Conservation (phyloP, 2,888 invertebrate genomes). For the Parelbella ahira region DNA sequence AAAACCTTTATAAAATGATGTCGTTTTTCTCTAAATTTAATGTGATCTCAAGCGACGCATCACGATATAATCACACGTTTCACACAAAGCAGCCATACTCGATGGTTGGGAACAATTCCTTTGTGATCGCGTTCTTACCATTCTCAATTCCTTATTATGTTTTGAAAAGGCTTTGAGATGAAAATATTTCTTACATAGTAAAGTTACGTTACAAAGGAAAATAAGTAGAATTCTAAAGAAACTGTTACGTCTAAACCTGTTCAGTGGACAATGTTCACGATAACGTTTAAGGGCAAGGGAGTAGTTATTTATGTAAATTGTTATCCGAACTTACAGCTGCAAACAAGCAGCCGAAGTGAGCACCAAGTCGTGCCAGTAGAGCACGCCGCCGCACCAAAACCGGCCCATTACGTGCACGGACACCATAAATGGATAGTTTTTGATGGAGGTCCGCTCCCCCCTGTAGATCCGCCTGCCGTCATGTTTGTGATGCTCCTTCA, state of each 20-base stretch:
- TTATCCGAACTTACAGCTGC: conserved; percentile 67
- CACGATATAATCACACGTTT: conserved; percentile 14
- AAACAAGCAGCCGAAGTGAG: conserved; percentile 66
- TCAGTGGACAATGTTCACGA: too few relatives aligned
- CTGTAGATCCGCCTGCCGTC: conserved; percentile 55
- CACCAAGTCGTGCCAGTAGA: conserved; percentile 58
- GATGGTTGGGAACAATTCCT: conserved; percentile 10
- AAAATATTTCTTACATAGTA: background rate
- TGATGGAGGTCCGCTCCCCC: conserved; percentile 57
- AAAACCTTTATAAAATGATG: conserved; percentile 2
- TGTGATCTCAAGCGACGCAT: conserved; percentile 6
- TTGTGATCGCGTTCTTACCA: too few relatives aligned
- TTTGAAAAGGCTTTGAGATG: background rate
- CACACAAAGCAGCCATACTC: background rate
- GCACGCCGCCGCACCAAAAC: conserved; percentile 67
- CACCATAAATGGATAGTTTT: conserved; percentile 64
- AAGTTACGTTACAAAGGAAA: too few relatives aligned
- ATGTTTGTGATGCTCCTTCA: conserved; percentile 47
- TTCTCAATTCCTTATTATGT: too few relatives aligned
- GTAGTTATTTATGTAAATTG: too few relatives aligned
- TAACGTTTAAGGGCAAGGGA: too few relatives aligned
- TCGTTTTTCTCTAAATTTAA: conserved; percentile 9
- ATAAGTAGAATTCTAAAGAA: too few relatives aligned
- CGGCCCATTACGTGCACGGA: conserved; percentile 64
- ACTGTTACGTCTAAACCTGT: too few relatives aligned